A percentile compares a stretch with the other conserved stretches of the same genome.
Evolutionary conservation across 2,797 vertebrate genomes (phyloP).

Genomic region (Antrozous pallidus): DNA sequence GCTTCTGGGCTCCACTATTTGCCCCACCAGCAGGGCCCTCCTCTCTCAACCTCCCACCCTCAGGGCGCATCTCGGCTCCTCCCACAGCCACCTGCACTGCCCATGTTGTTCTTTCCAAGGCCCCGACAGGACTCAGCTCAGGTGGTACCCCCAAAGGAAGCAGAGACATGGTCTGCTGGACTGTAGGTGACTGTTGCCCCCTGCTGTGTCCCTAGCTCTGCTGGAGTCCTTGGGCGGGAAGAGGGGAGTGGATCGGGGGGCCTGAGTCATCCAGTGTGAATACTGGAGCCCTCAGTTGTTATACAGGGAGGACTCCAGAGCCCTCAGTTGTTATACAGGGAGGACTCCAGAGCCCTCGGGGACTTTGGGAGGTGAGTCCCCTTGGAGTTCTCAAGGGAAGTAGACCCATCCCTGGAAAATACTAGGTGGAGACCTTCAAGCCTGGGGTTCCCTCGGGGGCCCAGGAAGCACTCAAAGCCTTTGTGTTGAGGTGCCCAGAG

Average conservation of each 20-base stretch:
- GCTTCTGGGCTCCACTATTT: neutral
- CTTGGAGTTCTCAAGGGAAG: neutral
- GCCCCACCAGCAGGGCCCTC: neutral
- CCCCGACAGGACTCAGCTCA: neutral
- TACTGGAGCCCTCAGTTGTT: neutral
- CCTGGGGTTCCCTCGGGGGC: neutral
- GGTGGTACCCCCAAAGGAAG: neutral
- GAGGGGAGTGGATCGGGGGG: no score
- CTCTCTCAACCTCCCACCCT: no score
- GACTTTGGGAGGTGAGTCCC: neutral
- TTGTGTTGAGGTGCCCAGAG: neutral
- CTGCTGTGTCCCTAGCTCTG: neutral
- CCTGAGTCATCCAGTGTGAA: neutral
- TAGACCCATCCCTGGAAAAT: neutral
- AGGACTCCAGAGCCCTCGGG: neutral
- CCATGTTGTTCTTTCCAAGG: no score
- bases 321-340: neutral
- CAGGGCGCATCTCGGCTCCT: neutral
- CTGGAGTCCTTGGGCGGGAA: neutral
- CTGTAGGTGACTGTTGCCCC: neutral
- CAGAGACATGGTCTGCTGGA: no score
- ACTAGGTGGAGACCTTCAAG: neutral
- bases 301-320: neutral
- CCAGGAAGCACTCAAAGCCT: neutral
- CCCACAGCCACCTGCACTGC: neutral